These are phyloP conservation scores for Tenthredo notha DNA, from an alignment of 2,888 invertebrate genomes.

Conservation along the genomic window DNA sequence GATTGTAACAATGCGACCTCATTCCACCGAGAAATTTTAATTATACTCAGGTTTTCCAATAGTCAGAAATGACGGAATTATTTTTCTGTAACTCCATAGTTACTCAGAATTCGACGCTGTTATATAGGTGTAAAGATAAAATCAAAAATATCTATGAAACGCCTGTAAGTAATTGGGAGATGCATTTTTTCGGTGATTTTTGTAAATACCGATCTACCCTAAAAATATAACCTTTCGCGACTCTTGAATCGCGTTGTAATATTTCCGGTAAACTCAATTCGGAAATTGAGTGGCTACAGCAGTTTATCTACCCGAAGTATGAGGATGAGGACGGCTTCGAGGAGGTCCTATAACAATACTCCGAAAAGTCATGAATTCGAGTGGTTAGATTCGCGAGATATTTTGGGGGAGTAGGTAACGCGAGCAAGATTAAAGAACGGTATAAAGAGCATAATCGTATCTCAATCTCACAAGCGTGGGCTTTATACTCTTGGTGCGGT, in stretches of 20 bases:
- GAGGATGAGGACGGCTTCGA: background rate
- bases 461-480: constrained; percentile 32
- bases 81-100: background rate
- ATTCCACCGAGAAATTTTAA: background rate
- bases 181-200: background rate
- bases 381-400: constrained; percentile 4
- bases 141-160: background rate
- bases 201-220: background rate
- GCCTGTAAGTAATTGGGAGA: background rate
- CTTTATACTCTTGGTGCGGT: constrained; percentile 11
- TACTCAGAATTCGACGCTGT: background rate
- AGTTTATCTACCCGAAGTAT: background rate
- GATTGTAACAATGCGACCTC: background rate
- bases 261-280: constrained; percentile 10
- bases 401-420: constrained; percentile 4
- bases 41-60: background rate
- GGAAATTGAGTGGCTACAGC: constrained; percentile 24
- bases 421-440: constrained; percentile 28
- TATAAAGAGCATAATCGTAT: background rate
- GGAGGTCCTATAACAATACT: constrained; percentile 23
- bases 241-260: background rate
- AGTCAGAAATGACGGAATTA: background rate
- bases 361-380: constrained; percentile 11
- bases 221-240: background rate
- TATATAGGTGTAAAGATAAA: background rate